Evolutionary conservation across 2,797 vertebrate genomes (phyloP), one percentile per base, ranked within the genome.

Genomic region (Clarias fuscus): DNA sequence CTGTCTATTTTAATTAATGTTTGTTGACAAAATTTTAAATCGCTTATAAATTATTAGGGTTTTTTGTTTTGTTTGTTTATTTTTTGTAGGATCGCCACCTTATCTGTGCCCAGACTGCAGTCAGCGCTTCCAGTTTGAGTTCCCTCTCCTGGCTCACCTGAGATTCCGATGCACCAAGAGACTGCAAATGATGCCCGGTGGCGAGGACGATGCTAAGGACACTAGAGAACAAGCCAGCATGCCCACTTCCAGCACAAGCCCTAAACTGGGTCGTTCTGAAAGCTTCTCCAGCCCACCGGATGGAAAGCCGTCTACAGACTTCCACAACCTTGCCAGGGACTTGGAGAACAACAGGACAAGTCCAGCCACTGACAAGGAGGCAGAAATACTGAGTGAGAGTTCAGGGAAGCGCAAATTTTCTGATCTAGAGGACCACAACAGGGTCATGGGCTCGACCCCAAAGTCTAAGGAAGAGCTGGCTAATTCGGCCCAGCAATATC

Each of bases 51-150:
- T 59, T 20, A 64, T 82, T 78, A 1, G 30, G 30, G 11, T 14
- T 77, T 85, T 70, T 72, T 62, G 75, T 27, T 59, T 59, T 78
- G 24, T 64, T 13, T 30, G 33, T 78, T 78, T 37, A 18, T 8
- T 76, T 62, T 81, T 67, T 84, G 40, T 92, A 98, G 97, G 96
- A 77, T 95, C 97, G 0, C 90, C 96, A 53, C 96, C 97, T 53
- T 95, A 93, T 90, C 92, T 94, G 4, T 99, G 98, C 92, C 94
- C 96, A 15, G 97, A 99, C 90, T 99, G 98, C 94, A 97, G 94
- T 94, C 98, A 99, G 88, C 95, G 97, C 56, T 99, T 99, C 95
- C 98, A 98, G 94, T 99, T 97, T 72, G 98, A 99, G 93, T 98
- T 97, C 86, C 98, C 98, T 0, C 97, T 96, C 78, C 91, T 97